These are phyloP conservation scores for Drosophila truncata DNA, from an alignment of 1,140 invertebrate species.

Conservation along the genomic window DNA sequence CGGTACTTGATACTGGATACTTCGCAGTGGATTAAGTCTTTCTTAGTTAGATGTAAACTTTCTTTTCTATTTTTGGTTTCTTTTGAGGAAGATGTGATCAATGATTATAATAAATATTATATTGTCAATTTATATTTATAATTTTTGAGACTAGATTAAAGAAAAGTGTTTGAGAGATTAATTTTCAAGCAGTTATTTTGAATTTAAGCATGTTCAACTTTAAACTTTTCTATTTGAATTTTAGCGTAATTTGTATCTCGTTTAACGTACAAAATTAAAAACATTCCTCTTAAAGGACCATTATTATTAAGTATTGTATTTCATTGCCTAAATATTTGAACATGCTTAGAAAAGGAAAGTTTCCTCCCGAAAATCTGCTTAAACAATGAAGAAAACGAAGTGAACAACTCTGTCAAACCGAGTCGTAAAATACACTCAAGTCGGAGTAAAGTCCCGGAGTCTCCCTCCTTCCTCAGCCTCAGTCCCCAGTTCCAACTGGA, in stretches of 20 bases:
- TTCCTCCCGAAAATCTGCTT: slow-evolving; percentile 13
- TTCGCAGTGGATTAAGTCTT: background rate
- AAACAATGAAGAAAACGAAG: slow-evolving; percentile 17
- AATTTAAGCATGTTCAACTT: background rate
- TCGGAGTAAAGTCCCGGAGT: background rate
- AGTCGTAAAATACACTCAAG: slow-evolving; percentile 19
- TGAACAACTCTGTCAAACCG: slow-evolving; percentile 25
- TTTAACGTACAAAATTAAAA: background rate
- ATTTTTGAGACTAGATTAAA: background rate
- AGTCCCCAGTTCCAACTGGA: slow-evolving; percentile 30
- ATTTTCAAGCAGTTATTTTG: background rate
- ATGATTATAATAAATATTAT: background rate
- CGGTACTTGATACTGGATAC: too few species aligned
- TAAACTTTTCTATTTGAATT: background rate
- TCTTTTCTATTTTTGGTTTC: background rate
- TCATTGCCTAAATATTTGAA: background rate
- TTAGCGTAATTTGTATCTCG: background rate
- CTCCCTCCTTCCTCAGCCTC: background rate
- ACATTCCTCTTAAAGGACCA: background rate
- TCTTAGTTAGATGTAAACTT: background rate
- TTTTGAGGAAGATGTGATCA: background rate
- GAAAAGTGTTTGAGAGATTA: background rate
- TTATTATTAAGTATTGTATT: background rate
- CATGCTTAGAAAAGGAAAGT: slow-evolving; percentile 7
- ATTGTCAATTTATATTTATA: background rate